Base-by-base conservation (phyloP, 2,113 vertebrate genomes). In the Sapajus apella region DNA sequence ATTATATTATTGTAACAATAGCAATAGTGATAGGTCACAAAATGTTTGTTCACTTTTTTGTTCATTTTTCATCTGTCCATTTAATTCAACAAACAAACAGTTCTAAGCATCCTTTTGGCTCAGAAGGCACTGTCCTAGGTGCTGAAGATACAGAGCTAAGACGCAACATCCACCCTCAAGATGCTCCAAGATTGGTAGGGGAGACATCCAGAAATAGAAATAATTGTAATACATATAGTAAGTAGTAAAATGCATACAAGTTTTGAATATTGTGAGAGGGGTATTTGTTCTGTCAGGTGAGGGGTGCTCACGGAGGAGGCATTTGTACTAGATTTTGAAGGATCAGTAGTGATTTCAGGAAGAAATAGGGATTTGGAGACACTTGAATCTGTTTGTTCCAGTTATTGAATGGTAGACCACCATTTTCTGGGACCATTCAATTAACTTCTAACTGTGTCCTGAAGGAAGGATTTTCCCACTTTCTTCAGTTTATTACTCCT, bases 261-360 rank as follows among this genome's bases (percentile, higher is more conserved):
- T 43, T 82, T 56, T 61, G 70, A 83, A 43, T 35, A 87, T n/a
- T 43, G 37, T 75, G 12, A 80, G 37, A 85, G 27, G 12, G 2
- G 4, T 87, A 64, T 90, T 96, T 56, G 20, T 35, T 77, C 37
- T 92, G 4, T 66, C 30, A 79, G 61, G 47, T 1, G 9, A 3
- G 11, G 1, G 17, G 14, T 35, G 18, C 55, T 93, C 25, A 86
- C 64, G 47, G 10, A 80, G 75, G 6, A 94, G 25, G 72, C 12
- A 58, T 83, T 95, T 84, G 27, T 92, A 75, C 12, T 80, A 75
- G 17, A 70, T 61, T 56, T 52, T 80, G 23, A 89, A 92, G 23
- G 18, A 37, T 86, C 86, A 32, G 35, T 64, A 86, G 9, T 56
- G 61, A 70, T 87, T 92, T 92, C 45, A 82, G 66, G 40, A 66